These are phyloP conservation scores for Stictocephala bisonia DNA, from an alignment of 2,888 invertebrate genomes.

Conservation along the genomic window DNA sequence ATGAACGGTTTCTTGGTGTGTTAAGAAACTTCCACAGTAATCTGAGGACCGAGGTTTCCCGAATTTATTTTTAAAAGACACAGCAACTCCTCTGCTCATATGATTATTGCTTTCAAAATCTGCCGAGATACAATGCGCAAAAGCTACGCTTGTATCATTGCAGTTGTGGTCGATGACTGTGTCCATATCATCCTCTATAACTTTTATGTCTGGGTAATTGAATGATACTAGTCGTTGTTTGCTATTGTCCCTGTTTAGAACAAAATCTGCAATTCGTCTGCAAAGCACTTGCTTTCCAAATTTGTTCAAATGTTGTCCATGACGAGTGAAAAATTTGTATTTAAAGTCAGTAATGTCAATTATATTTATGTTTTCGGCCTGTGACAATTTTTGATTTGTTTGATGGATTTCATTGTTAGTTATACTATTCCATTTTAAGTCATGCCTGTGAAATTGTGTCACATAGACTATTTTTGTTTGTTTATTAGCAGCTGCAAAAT, in stretches of 20 bases:
- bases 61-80: background rate
- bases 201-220: background rate
- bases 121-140: slow-evolving; percentile 11
- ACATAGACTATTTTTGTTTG: background rate
- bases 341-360: background rate
- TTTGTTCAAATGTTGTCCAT: background rate
- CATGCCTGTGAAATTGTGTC: background rate
- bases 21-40: no score
- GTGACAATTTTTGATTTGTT: background rate
- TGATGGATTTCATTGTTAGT: background rate
- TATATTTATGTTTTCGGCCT: background rate
- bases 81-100: background rate
- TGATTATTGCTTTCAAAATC: background rate
- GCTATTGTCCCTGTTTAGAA: background rate
- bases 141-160: slow-evolving; percentile 1
- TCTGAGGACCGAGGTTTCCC: no score
- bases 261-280: background rate
- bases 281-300: background rate
- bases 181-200: background rate
- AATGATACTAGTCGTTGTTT: background rate
- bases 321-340: background rate
- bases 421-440: background rate
- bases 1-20: no score
- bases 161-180: no score
- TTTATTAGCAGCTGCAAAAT: background rate